Evolutionary conservation across 64 coral and sea anemone genomes (phyloP).

Genomic region (Actinia tenebrosa): DNA sequence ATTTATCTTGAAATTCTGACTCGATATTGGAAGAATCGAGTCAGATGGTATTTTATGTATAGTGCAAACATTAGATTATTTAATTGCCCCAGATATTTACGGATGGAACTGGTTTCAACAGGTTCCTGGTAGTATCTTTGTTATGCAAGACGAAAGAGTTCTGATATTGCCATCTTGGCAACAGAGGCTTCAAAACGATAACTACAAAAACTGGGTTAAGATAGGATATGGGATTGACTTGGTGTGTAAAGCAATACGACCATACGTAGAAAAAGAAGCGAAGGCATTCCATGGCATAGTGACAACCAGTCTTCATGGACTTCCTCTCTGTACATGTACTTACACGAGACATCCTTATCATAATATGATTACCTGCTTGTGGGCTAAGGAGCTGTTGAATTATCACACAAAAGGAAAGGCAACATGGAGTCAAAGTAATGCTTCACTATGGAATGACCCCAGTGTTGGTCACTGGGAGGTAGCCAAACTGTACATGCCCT

Average conservation of each 20-base stretch:
- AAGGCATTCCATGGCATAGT: conserved; percentile 18
- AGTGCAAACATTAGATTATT: too few species aligned
- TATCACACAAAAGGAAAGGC: conserved; percentile 40
- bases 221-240: conserved; percentile 58
- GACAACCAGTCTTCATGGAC: conserved; percentile 9
- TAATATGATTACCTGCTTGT: conserved; percentile 45
- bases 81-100: too few species aligned
- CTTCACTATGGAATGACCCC: conserved; percentile 38
- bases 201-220: conserved; percentile 81
- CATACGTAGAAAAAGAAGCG: conserved; percentile 43
- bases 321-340: conserved; percentile 34
- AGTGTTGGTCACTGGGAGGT: conserved; percentile 69
- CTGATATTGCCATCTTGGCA: neutral
- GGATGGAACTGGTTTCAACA: neutral
- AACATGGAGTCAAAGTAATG: conserved; percentile 72
- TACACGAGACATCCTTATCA: conserved; percentile 44
- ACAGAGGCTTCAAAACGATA: conserved; percentile 46
- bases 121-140: neutral
- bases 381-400: conserved; percentile 41
- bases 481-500: conserved; percentile 71
- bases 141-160: neutral
- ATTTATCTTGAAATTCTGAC: too few species aligned
- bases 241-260: conserved; percentile 45
- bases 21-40: too few species aligned
- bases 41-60: too few species aligned